Evolutionary conservation across 1,140 invertebrate species (phyloP).

Genomic region (Stratiolaelaps scimitus): DNA sequence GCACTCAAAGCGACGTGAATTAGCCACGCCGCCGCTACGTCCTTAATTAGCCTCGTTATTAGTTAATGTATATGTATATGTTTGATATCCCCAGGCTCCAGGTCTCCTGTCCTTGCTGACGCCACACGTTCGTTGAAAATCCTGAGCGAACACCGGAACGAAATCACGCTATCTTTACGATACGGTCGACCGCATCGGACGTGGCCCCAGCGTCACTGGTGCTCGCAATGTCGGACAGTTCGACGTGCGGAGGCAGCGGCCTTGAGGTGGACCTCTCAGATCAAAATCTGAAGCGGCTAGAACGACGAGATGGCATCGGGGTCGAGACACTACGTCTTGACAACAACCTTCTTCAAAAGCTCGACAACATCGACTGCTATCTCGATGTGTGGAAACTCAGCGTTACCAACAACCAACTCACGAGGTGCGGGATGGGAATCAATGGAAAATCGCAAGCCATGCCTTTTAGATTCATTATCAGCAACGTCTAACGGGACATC

Average conservation of each 20-base stretch:
- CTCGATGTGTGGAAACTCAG: conserved; percentile 61
- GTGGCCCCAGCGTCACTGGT: too few species aligned
- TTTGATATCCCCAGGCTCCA: too few species aligned
- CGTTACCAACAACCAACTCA: conserved; percentile 2
- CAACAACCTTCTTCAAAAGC: conserved; percentile 68
- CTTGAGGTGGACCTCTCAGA: conserved; percentile 41
- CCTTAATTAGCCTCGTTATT: too few species aligned
- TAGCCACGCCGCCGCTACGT: too few species aligned
- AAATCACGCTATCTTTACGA: too few species aligned
- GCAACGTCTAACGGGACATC: conserved; percentile 12
- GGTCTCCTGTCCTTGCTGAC: too few species aligned
- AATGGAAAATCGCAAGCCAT: neutral
- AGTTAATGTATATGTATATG: too few species aligned
- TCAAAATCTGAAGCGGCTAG: conserved; percentile 42
- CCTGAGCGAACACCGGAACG: too few species aligned
- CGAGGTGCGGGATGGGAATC: neutral
- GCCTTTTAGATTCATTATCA: neutral
- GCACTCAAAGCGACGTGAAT: too few species aligned
- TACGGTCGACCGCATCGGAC: too few species aligned
- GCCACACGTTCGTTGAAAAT: too few species aligned
- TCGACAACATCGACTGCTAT: conserved; percentile 72
- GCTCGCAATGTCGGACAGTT: conserved; percentile 18
- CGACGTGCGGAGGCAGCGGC: neutral
- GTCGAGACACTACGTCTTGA: conserved; percentile 63
- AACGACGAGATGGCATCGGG: conserved; percentile 41